Percentiles rank a stretch among this genome's conserved stretches.
Conservation (phyloP, 2,888 invertebrate species). For the Heliconius sara region DNA sequence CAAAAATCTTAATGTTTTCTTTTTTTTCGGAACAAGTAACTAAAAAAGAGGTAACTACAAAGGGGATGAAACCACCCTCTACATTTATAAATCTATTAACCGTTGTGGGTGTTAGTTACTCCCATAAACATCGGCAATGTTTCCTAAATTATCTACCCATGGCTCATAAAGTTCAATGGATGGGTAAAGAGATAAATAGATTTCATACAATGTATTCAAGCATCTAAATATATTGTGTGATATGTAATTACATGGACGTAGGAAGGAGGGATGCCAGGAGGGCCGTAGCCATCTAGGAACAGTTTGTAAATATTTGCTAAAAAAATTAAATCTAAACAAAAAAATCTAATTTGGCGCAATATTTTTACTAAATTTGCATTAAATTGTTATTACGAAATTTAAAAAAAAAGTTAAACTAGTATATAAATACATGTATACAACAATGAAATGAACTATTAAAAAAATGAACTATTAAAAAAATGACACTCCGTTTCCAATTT, state of each 20-base stretch:
- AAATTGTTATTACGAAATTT: too few species aligned
- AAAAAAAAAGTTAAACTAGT: too few species aligned
- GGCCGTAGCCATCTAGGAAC: too few species aligned
- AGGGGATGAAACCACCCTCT: slow-evolving; percentile 52
- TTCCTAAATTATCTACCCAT: slow-evolving; percentile 63
- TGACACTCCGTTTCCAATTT: too few species aligned
- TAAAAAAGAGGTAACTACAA: slow-evolving; percentile 52
- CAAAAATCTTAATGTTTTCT: too few species aligned
- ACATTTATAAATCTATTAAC: slow-evolving; percentile 9
- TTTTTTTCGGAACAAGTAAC: slow-evolving; percentile 1
- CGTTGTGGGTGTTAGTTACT: slow-evolving; percentile 45
- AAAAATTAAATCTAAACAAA: too few species aligned
- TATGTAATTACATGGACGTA: neutral
- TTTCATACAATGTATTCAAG: neutral
- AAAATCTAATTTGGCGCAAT: too few species aligned
- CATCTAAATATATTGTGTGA: neutral
- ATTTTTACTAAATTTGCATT: too few species aligned
- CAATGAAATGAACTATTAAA: too few species aligned
- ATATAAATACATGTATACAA: too few species aligned
- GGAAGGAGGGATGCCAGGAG: neutral
- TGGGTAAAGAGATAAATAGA: slow-evolving; percentile 43
- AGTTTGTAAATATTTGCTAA: too few species aligned
- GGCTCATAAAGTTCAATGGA: slow-evolving; percentile 71
- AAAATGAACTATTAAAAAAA: too few species aligned
- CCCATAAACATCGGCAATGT: slow-evolving; percentile 55